These are phyloP conservation scores for Prinia subflava DNA, from an alignment of 2,113 vertebrate genomes.

Conservation along the genomic window DNA sequence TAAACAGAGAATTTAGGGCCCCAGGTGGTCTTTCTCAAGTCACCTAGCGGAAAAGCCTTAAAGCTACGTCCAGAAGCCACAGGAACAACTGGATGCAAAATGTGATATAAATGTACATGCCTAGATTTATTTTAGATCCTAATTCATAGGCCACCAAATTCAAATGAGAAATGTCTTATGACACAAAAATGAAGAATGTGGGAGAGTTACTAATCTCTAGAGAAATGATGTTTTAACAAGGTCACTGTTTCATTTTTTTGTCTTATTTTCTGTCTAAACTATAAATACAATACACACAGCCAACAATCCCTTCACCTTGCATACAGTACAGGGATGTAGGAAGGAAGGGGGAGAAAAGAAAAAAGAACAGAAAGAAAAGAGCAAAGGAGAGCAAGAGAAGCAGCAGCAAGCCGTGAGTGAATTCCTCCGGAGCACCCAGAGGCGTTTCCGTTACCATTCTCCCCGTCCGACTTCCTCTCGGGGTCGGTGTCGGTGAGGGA, in stretches of 20 bases:
- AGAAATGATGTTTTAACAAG: background rate
- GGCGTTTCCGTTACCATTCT: slow-evolving; percentile 83
- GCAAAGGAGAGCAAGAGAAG: background rate
- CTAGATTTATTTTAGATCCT: background rate
- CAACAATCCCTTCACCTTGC: background rate
- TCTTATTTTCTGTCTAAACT: background rate
- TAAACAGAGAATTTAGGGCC: background rate
- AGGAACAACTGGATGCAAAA: background rate
- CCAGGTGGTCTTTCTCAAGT: background rate
- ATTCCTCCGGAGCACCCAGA: background rate
- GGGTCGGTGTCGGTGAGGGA: slow-evolving; percentile 97
- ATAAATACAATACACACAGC: background rate
- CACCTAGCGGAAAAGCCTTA: background rate
- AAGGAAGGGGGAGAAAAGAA: rapidly evolving
- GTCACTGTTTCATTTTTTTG: background rate
- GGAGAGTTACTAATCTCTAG: background rate
- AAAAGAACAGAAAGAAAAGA: background rate
- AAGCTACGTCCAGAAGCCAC: rapidly evolving
- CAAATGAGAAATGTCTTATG: background rate
- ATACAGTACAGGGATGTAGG: background rate
- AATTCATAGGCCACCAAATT: background rate
- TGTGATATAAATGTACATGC: background rate
- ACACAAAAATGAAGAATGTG: background rate
- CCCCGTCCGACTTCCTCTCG: slow-evolving; percentile 90
- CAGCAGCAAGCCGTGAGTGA: background rate